These are phyloP conservation scores for Palloptera scutellata DNA, from an alignment of 2,888 invertebrate species.

Conservation along the genomic window DNA sequence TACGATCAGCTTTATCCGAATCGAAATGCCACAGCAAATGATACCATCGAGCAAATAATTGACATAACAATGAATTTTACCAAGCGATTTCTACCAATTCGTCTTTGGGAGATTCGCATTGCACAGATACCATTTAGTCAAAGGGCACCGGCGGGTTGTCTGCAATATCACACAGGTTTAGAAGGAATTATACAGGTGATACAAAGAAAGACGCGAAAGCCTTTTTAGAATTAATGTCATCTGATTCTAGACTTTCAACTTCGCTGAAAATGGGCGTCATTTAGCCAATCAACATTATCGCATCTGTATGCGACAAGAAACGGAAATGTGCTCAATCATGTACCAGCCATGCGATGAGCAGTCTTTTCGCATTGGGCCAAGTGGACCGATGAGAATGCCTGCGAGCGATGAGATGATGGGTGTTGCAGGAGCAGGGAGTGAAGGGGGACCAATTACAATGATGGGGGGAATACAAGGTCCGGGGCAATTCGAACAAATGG, in stretches of 20 bases:
- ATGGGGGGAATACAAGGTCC: slow-evolving; percentile 17
- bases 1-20: slow-evolving; percentile 41
- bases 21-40: slow-evolving; percentile 38
- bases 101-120: slow-evolving; percentile 82
- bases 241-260: slow-evolving; percentile 75
- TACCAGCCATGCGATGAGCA: slow-evolving; percentile 80
- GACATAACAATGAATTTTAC: slow-evolving; percentile 67
- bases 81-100: slow-evolving; percentile 70
- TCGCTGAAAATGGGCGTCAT: slow-evolving; percentile 82
- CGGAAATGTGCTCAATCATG: slow-evolving; percentile 76
- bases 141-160: slow-evolving; percentile 78
- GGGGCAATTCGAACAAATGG: slow-evolving; percentile 5
- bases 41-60: slow-evolving; percentile 45
- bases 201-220: no score
- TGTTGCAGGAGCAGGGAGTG: slow-evolving; percentile 22
- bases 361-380: slow-evolving; percentile 77
- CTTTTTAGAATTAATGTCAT: background rate
- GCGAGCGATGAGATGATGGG: background rate
- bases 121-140: slow-evolving; percentile 80
- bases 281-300: slow-evolving; percentile 81
- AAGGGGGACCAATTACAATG: slow-evolving; percentile 12
- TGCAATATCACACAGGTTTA: slow-evolving; percentile 74
- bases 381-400: slow-evolving; percentile 17
- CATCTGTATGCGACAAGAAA: slow-evolving; percentile 76
- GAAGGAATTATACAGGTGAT: slow-evolving; percentile 67